These are phyloP conservation scores for Cotesia vestalis DNA, from an alignment of 1,140 invertebrate species.

Conservation along the genomic window DNA sequence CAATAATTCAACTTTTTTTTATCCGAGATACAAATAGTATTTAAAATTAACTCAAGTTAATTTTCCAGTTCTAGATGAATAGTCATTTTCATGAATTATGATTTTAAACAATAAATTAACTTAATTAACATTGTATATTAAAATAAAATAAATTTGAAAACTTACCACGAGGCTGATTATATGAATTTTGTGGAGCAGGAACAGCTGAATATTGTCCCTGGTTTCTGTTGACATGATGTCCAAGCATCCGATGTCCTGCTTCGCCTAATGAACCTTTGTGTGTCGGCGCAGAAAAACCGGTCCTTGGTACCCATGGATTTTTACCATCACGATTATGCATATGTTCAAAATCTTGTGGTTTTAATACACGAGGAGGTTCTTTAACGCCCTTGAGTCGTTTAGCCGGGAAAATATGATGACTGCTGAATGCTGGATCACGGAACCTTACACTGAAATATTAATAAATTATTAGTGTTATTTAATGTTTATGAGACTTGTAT, in stretches of 20 bases:
- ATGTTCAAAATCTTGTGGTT: conserved; percentile 78
- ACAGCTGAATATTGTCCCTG: conserved; percentile 51
- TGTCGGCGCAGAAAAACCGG: conserved; percentile 75
- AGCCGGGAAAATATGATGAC: conserved; percentile 82
- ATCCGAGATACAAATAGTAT: neutral
- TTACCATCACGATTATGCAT: conserved; percentile 69
- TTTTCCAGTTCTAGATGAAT: neutral
- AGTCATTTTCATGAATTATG: neutral
- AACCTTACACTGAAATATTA: conserved; percentile 75
- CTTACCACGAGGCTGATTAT: conserved; percentile 49
- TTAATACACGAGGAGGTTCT: conserved; percentile 80
- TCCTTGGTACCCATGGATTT: conserved; percentile 75
- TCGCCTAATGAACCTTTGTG: conserved; percentile 71
- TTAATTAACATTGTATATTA: neutral
- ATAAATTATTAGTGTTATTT: conserved; percentile 40
- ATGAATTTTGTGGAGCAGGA: conserved; percentile 50
- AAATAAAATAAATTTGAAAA: conserved; percentile 32
- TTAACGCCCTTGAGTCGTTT: conserved; percentile 73
- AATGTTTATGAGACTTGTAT: too few relatives aligned
- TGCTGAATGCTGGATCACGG: conserved; percentile 82
- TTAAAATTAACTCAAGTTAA: conserved; percentile 12
- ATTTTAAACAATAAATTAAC: too few relatives aligned
- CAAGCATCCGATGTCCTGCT: conserved; percentile 77
- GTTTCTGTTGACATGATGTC: conserved; percentile 48
- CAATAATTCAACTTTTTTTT: conserved; percentile 33